These are phyloP conservation scores for Rousettus madagascariensis DNA, from an alignment of 2,797 vertebrate genomes.

Conservation along the genomic window DNA sequence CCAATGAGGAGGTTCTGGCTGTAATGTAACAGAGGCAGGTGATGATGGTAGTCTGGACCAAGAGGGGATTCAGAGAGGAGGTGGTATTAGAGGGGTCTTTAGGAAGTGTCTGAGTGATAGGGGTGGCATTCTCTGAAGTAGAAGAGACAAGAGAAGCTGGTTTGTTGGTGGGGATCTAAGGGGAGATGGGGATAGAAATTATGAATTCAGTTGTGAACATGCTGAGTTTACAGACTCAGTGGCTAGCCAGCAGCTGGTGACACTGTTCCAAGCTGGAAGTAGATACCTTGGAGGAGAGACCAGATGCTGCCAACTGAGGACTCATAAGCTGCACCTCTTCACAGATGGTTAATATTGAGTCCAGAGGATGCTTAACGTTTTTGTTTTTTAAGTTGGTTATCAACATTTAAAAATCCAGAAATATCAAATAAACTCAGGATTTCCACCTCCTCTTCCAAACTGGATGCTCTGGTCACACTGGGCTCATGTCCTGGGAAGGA, in stretches of 20 bases:
- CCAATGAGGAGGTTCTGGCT: background rate
- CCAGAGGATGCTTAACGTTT: background rate
- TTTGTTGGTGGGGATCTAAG: background rate
- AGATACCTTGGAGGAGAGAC: background rate
- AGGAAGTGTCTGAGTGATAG: background rate
- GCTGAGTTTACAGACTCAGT: background rate
- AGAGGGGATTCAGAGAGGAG: background rate
- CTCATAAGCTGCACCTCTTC: background rate
- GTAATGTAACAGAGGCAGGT: background rate
- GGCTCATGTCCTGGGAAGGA: background rate
- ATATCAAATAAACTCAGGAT: background rate
- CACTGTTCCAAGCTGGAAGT: background rate
- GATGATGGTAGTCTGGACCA: background rate
- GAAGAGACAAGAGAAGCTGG: background rate
- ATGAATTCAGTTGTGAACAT: background rate
- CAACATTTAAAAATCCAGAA: slow-evolving; percentile 14
- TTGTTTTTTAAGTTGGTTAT: background rate
- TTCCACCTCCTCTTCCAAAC: background rate
- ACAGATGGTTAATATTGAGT: background rate
- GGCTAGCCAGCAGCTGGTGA: background rate
- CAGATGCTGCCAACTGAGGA: background rate
- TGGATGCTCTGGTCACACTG: background rate
- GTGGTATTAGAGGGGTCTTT: background rate
- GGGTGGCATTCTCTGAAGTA: background rate
- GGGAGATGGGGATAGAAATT: background rate